Base-by-base conservation (phyloP, 2,888 invertebrate species). In the Eucriotettix oculatus region DNA sequence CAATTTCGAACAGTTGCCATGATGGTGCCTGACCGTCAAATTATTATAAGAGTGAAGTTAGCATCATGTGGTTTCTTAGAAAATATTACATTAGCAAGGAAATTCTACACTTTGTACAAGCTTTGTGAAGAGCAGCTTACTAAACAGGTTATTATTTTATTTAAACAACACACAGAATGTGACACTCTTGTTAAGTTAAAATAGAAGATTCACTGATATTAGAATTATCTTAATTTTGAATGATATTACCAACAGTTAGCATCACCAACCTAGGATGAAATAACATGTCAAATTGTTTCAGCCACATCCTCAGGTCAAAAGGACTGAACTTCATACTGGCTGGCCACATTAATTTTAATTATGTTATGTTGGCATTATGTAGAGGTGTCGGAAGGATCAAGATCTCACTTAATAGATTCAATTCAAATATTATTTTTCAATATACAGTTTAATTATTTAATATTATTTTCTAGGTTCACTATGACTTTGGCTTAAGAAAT, bases 1-100 rank as follows among this genome's bases (percentile, higher is more conserved):
- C 96, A 97, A 74, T 97, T 97, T 74, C 84, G 97, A 59, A 95
- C 95, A 0, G 96, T 97, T 0, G 94, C 97, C 53, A 97, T 97
- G 97, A 96, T 97, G 96, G 96, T 97, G 16, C 96, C 97, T 0
- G 97, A 97, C 73, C 77, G 96, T 62, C 96, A 95, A 75, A 97
- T 97, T 69, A 97, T 97, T 69, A 97, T 97, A 66, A 78, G 96
- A 64, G 97, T 97, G 0, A 97, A 97, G 75, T 75, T 97, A 58
- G 96, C 96, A 16, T 91, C 92, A 65, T 96, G 96, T 71, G 97
- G 97, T 41, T 97, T 97, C 73, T 76, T 95, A 53, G 94, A 97
- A 73, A 97, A 97, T 71, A 91, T 96, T 52, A 92, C 93, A 0
- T 76, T 97, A 10, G 93, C 97, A 0, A 80, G 96, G 66, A 97